Evolutionary conservation across 2,888 invertebrate genomes (phyloP), one percentile per base, ranked within the genome.

Genomic region (Drosophila mettleri): DNA sequence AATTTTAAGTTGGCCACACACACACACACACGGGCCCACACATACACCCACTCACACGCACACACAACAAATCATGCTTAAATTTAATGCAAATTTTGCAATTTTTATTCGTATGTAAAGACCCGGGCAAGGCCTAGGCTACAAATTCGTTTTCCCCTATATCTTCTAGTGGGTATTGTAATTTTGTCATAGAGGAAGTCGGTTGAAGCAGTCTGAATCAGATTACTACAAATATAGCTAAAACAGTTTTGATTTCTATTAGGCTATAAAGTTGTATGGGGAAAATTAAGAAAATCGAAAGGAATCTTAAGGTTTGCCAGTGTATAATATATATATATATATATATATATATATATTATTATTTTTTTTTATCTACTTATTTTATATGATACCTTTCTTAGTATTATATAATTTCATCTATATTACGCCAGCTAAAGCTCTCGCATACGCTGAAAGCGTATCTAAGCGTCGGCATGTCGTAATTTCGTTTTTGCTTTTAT

Each of bases 41-140:
- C 55, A 52, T 29, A 18, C 29, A 22, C 45, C 4, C 46, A 22
- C 39, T 9, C 29, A 20, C 14, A 10, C 16, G 58, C 48, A 67
- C 52, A 39, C 33, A 16, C 46, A 48, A 22, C 59, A 64, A 76
- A 69, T 73, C 75, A 69, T 67, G 80, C 61, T 64, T 52, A 67
- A 73, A 76, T 65, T 63, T 63, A 75, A 70, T 78, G 82, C 76
- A 86, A 86, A 76, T 82, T 69, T 67, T 62, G 80, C 70, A 51
- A 68, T 80, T 86, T 69, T 86, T 67, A 86, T 86, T 65, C 69
- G 72, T 33, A 63, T 48, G 62, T 77, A 77, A 72, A 55, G 54
- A 43, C 48, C 66, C 75, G 22, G 38, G 41, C 69, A 64, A 74
- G 74, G 72, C 55, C 70, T 69, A 63, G 73, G 54, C 74, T 48